Base-by-base conservation (phyloP, 2,113 vertebrate genomes). In the Poeciliopsis turrubarensis region DNA sequence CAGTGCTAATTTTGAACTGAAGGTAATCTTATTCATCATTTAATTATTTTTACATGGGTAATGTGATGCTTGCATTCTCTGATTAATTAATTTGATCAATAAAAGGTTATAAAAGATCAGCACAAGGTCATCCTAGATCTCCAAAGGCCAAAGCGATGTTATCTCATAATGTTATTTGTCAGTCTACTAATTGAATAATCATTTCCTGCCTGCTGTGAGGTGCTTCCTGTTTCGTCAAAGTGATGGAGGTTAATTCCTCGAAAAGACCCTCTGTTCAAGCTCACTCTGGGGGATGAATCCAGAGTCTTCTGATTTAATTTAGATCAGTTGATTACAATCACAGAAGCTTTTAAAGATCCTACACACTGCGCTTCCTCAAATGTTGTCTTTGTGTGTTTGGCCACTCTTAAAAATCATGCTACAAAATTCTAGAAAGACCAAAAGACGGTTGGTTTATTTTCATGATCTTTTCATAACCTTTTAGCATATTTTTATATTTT, bases 351-450 rank as follows among this genome's bases (percentile, higher is more conserved):
- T 65, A 41, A 63, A 75, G 10, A 73, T 72, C 17, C 44, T 29
- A 3, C 22, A 61, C 60, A 61, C 32, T n/a, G 6, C 30, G n/a
- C 51, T 57, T 57, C 25, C 25, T 11, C 31, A 77, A 37, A 81
- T 66, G 60, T 72, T 13, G 26, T 62, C 71, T n/a, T 25, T 1
- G 9, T 30, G 17, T 26, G 3, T 61, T 27, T 41, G 26, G 61
- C 32, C 57, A 27, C 44, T 60, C 17, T 3, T 62, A 62, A 57
- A 19, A 54, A 60, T 68, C 63, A 31, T 60, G 54, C 61, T 29
- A 4, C 68, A 34, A 51, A 67, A 79, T 19, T 83, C 78, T 73
- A 63, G 44, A 72, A 84, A 73, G 70, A 81, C 30, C 0, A 9
- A 4, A 26, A 37, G 39, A 65, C 25, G 60, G 39, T 73, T 65